Evolutionary conservation across 2,888 invertebrate genomes (phyloP), one percentile per base, ranked within the genome.

Genomic region (Thecocarcelia acutangulata): DNA sequence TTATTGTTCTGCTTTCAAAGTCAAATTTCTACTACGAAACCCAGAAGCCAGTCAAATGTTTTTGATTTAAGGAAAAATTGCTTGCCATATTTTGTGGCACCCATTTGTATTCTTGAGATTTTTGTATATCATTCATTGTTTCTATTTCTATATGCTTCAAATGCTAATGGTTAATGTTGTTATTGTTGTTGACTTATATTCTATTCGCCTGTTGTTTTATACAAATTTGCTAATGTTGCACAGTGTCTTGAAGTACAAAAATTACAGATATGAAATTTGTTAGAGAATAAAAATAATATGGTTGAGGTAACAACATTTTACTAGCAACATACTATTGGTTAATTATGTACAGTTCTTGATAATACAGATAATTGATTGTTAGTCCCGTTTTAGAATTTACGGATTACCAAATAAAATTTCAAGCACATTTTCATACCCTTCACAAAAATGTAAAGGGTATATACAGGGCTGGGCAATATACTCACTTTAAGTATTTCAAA

Each of bases 151-250:
- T 28, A 70, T 63, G 17, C 46, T 64, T 40, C 12, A 66, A 59
- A 78, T 78, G 64, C 59, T 72, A 78, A 79, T 61, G 48, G 1
- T 33, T 33, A 33, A 8, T 33, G 42, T 44, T 68, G 21, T 21
- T 66, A 17, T 50, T 75, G 11, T 66, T 28, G 12, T 50, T 58
- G 13, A 1, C 50, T 48, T 21, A 56, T 66, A 58, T 80, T 63
- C 9, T 73, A 61, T 69, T 63, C 56, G 46, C 13, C 24, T 64
- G 64, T 52, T 64, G 50, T 44, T 56, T 40, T 44, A 56, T 50
- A 40, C 50, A 58, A 80, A 69, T 50, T 75, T 69, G 48, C 54
- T 56, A 69, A 42, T 58, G 68, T 37, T 68, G 68, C 68, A 80
- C 68, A 63, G 80, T 74, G 58, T 21, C 52, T 59, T 12, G 0